Evolutionary conservation across 2,797 vertebrate species (phyloP), one percentile per base, ranked within the genome.

Genomic region (Picus viridis): DNA sequence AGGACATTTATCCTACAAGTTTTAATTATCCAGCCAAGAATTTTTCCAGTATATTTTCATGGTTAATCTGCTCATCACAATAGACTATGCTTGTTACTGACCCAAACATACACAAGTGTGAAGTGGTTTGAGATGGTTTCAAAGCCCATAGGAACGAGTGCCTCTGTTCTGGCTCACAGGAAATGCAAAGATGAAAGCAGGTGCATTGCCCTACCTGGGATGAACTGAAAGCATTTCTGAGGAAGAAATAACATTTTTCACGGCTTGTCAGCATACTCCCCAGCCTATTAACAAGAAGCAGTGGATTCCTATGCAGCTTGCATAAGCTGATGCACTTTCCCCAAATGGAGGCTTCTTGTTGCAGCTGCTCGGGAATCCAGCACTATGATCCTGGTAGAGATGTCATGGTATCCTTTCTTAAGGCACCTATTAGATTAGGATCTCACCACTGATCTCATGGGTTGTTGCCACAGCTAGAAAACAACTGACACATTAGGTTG

Each of bases 361-460:
- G 84, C 74, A 84, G 83, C 57, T 86, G 51, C 82, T 92, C 65
- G n/a, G 82, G 47, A 93, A 91, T 79, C 61, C 76, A 76, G 57
- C 2, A 1, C 84, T 91, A 32, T 32, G 61, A 76, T 89, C 57
- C 74, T 61, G 43, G 76, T 68, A 62, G 59, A 73, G 79, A 76
- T 45, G 30, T 89, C 64, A n/a, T n/a, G 54, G 57, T 80, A 78
- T 86, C 73, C 74, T 93, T 92, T 91, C 78, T 92, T 89, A 92
- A 93, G 91, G 84, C 91, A 92, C 69, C 93, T 92, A 23, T 58
- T 76, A 95, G 82, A 62, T 47, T 24, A 84, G 86, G 39, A 76
- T 94, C 88, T 94, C 78, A 79, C 49, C 76, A 71, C 69, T 86
- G 68, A 93, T 86, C 77, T 89, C 63, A 73, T 6, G 58, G 82